Conservation (phyloP, 2,113 vertebrate genomes). For the Nestor notabilis region DNA sequence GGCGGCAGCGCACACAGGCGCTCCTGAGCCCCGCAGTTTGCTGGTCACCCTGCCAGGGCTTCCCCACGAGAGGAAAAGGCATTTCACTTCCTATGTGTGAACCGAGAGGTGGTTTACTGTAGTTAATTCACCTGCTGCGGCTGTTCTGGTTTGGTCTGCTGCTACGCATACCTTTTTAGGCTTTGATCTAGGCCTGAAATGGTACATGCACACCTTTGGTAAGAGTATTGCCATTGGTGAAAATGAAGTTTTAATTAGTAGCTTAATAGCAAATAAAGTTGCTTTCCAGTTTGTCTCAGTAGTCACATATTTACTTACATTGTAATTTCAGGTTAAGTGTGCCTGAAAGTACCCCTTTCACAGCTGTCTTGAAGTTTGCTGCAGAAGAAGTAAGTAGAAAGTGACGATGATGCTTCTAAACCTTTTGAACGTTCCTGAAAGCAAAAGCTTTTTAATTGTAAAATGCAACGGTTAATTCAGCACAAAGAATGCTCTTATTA, state of each 20-base stretch:
- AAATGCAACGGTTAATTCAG: background rate
- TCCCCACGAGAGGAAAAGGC: rapidly evolving
- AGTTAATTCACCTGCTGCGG: background rate
- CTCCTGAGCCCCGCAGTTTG: rapidly evolving
- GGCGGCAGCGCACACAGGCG: rapidly evolving
- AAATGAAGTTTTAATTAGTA: background rate
- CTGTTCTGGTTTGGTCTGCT: rapidly evolving
- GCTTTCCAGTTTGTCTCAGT: rapidly evolving
- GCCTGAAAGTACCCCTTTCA: conserved; percentile 94
- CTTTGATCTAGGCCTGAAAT: background rate
- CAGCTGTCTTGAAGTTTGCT: conserved; percentile 95
- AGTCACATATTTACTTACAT: rapidly evolving
- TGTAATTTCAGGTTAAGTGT: conserved; percentile 87
- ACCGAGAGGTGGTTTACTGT: rapidly evolving
- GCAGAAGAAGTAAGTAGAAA: conserved; percentile 90
- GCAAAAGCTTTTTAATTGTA: background rate
- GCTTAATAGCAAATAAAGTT: background rate
- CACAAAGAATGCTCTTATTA: rapidly evolving
- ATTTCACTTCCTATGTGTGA: rapidly evolving
- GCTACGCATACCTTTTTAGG: rapidly evolving
- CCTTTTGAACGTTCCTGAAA: background rate
- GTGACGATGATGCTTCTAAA: rapidly evolving
- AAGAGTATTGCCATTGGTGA: rapidly evolving
- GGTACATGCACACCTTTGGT: rapidly evolving
- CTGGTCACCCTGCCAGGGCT: rapidly evolving